phyloP scores from a whole-genome alignment of 23 tunicate genomes.

The Styela plicata region DNA sequence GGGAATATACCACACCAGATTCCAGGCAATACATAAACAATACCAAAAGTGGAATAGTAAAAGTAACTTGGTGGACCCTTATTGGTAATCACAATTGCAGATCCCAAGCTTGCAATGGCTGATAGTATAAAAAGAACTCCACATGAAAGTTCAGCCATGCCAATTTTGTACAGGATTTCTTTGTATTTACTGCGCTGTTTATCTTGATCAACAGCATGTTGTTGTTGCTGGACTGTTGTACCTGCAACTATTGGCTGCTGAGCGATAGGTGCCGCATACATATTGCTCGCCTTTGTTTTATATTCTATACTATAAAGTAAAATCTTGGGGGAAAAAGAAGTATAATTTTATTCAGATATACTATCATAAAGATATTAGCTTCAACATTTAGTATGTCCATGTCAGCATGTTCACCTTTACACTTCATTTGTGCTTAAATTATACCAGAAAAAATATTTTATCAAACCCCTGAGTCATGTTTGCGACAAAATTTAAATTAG shows the following conservation, averaged over 20 bases:
- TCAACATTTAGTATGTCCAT: too few species aligned
- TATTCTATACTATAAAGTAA: too few species aligned
- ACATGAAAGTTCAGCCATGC: background rate
- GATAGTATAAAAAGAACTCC: background rate
- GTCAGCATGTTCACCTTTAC: too few species aligned
- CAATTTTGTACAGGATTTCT: background rate
- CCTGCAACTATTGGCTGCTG: background rate
- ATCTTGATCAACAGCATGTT: background rate
- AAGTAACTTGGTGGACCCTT: too few species aligned
- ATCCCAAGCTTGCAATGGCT: background rate
- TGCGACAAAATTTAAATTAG: too few species aligned
- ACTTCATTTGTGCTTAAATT: too few species aligned
- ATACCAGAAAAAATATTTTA: too few species aligned
- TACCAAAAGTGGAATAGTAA: background rate
- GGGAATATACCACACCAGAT: conserved; percentile 2
- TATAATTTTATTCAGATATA: too few species aligned
- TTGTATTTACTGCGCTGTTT: background rate
- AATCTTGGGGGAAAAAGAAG: too few species aligned
- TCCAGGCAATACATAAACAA: background rate
- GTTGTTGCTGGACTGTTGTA: background rate
- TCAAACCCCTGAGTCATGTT: too few species aligned
- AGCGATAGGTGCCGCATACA: background rate
- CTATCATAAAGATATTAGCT: too few species aligned
- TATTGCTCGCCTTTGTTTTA: too few species aligned
- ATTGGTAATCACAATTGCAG: background rate